Base-by-base conservation (phyloP, 2,888 invertebrate species). In the Epinotia demarniana region DNA sequence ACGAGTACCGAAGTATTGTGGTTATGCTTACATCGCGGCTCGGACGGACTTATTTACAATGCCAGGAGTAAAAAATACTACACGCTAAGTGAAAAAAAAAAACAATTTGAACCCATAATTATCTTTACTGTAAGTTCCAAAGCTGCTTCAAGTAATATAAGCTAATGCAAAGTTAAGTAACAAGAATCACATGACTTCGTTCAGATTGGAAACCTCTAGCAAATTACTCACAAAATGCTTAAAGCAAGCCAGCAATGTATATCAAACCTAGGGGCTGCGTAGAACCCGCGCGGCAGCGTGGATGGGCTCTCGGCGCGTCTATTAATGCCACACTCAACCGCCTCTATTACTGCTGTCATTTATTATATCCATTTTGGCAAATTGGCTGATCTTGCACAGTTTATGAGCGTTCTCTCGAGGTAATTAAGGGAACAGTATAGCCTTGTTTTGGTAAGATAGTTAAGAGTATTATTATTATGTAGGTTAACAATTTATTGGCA, bases 351-450 rank as follows among this genome's bases (percentile, higher is more conserved):
- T 87, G 85, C 89, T 90, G 90, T 92, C 93, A 92, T 94, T 94
- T 93, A 90, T 93, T 93, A 93, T 93, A 93, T 92, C 92, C 93
- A 91, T 92, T 94, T 92, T 92, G 89, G 87, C 92, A 89, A 93
- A 93, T 92, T 92, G 90, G 90, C 89, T 89, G 89, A 92, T 92
- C 90, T 88, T 87, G 87, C 85, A 83, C 85, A 84, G 80, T 75
- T 75, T 75, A 75, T 75, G 75, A 82, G 79, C 77, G 76, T 79
- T 79, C 79, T 74, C 75, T 77, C 64, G 74, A 58, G 79, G 84
- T 84, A 87, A 88, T 88, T 87, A 87, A 82, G 84, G 82, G 80
- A 79, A 81, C 84, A 81, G 85, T 84, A 83, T 75, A 72, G 75
- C 75, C 72, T 75, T 75, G 75, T 72, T 75, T 75, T 67, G 75